phyloP scores from a whole-genome alignment of 2,888 invertebrate genomes.

The Tachina lurida region DNA sequence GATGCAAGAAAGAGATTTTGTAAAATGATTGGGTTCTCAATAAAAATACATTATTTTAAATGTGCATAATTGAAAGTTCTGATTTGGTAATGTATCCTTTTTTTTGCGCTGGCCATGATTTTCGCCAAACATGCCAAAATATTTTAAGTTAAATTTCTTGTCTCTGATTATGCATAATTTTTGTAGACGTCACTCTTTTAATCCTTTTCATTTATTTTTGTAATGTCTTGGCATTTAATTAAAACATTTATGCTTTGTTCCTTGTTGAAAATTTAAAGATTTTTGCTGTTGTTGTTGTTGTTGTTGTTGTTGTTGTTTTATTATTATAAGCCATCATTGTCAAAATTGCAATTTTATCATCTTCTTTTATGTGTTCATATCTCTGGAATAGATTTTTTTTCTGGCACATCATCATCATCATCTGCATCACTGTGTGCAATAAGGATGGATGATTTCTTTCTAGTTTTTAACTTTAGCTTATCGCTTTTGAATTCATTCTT shows the following conservation, averaged over 20 bases:
- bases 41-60: too few relatives aligned
- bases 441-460: constrained; percentile 2
- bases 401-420: constrained; percentile 21
- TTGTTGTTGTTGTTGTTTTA: not conserved
- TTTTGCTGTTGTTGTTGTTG: not conserved
- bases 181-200: constrained; percentile 15
- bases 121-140: too few relatives aligned
- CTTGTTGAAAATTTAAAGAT: not conserved
- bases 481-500: constrained; percentile 29
- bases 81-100: too few relatives aligned
- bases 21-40: not conserved
- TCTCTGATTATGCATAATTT: not conserved
- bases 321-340: constrained; percentile 48
- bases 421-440: constrained; percentile 22
- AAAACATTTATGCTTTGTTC: constrained; percentile 22
- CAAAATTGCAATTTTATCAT: constrained; percentile 60
- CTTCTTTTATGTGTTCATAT: constrained; percentile 46
- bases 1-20: not conserved
- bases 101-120: too few relatives aligned
- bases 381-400: constrained; percentile 5
- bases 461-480: constrained; percentile 46
- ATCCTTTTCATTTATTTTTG: constrained; percentile 24
- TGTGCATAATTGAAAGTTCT: too few relatives aligned
- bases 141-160: too few relatives aligned
- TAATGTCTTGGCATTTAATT: constrained; percentile 49